A percentile compares a stretch with the other conserved stretches of the same genome.
Evolutionary conservation across 1,140 invertebrate genomes (phyloP).

Genomic region (Myzus persicae): DNA sequence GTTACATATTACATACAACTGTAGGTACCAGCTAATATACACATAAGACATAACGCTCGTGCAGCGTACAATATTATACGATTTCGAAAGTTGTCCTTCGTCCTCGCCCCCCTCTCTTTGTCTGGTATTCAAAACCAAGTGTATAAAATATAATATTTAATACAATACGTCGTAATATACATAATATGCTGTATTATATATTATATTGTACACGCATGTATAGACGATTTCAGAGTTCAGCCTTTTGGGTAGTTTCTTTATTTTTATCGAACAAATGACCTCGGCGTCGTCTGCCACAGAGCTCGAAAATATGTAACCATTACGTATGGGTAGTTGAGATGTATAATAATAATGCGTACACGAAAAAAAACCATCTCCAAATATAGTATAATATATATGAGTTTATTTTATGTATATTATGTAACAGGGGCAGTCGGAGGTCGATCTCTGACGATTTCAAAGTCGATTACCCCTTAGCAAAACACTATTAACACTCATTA

Average conservation of each 20-base stretch:
- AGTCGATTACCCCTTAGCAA: not conserved
- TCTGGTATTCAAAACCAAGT: not conserved
- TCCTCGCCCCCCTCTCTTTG: no score
- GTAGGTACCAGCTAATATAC: not conserved
- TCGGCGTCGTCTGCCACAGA: not conserved
- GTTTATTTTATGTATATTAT: not conserved
- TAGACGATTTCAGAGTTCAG: not conserved
- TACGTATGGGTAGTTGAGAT: not conserved
- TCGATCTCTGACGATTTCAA: not conserved
- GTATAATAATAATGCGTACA: not conserved
- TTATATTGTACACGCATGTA: not conserved
- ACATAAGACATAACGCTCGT: not conserved
- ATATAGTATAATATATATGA: no score
- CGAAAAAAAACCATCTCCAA: not conserved
- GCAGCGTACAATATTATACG: not conserved
- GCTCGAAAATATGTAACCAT: not conserved
- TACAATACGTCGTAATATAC: not conserved
- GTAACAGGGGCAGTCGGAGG: not conserved
- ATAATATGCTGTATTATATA: not conserved
- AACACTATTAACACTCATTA: no score
- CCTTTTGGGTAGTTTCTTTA: slow-evolving; percentile 29
- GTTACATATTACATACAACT: not conserved
- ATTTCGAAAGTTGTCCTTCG: slow-evolving; percentile 47
- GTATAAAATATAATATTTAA: slow-evolving; percentile 6
- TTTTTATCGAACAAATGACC: slow-evolving; percentile 34